Evolutionary conservation across 37 sponge, comb jelly and placozoan species (phyloP), one percentile per base, ranked within the genome.

Genomic region (Geodia barretti): DNA sequence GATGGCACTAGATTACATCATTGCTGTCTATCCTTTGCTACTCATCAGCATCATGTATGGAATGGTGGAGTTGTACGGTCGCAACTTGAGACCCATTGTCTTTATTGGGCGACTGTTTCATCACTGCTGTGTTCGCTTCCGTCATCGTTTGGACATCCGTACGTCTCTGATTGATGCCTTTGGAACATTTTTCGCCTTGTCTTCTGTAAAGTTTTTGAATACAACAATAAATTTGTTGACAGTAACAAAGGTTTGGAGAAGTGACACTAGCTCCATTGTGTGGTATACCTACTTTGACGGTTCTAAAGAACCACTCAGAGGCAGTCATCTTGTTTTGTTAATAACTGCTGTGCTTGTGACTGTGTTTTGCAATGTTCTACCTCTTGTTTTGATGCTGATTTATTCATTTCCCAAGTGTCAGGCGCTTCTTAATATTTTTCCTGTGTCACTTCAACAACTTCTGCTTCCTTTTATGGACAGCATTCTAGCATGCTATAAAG

Each of bases 401-500:
- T 66, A 66, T 26, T 68, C 79, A 8, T 26, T 66, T 28, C n/a
- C n/a, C 26, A 62, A 28, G 26, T 62, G n/a, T 5, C 64, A n/a
- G n/a, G n/a, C n/a, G n/a, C n/a, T n/a, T n/a, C n/a, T n/a, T n/a
- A n/a, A n/a, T n/a, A n/a, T n/a, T n/a, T n/a, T n/a, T n/a, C n/a
- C n/a, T n/a, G n/a, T n/a, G n/a, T n/a, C n/a, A n/a, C n/a, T n/a
- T n/a, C n/a, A n/a, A n/a, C n/a, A n/a, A n/a, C n/a, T n/a, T n/a
- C 64, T 62, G 64, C 64, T 28, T 28, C n/a, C 64, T 62, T 40
- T 79, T 40, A 34, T 79, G 28, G 64, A 62, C 30, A 25, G 47
- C 0, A 68, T 79, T 40, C 68, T 68, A 37, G 79, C 47, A 8
- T 79, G 79, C 41, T 79, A 79, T 31, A 66, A 79, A 26, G 68